Conservation (phyloP, 2,113 vertebrate genomes). For the Eurypyga helias region DNA sequence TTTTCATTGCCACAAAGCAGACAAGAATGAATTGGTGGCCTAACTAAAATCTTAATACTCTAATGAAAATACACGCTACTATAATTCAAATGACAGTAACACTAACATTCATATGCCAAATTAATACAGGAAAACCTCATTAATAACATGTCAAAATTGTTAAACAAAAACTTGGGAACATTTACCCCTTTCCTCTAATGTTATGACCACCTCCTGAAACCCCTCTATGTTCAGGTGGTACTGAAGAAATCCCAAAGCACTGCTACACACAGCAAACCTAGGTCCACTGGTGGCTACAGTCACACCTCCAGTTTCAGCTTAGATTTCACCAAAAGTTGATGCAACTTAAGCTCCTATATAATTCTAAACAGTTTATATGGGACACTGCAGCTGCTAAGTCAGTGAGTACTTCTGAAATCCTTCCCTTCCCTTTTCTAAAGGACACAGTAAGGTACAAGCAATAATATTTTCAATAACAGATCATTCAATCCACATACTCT, state of each 20-base stretch:
- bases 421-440: neutral
- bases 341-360: neutral
- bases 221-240: neutral
- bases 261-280: neutral
- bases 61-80: neutral
- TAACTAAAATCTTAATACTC: neutral
- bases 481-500: neutral
- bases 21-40: neutral
- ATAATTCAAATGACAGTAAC: neutral
- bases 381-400: neutral
- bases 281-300: neutral
- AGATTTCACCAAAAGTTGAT: neutral
- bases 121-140: neutral
- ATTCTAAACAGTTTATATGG: neutral
- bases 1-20: neutral
- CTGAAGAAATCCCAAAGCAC: neutral
- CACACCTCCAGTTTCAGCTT: neutral
- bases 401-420: neutral
- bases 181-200: neutral
- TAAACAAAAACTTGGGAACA: neutral
- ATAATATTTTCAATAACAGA: neutral
- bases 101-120: neutral
- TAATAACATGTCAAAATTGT: neutral
- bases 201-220: neutral
- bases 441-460: neutral